Percentiles rank a stretch among this genome's conserved stretches.
These are phyloP conservation scores for Caenorhabditis sp. DNA, from an alignment of 2,888 invertebrate species.

Conservation along the genomic window DNA sequence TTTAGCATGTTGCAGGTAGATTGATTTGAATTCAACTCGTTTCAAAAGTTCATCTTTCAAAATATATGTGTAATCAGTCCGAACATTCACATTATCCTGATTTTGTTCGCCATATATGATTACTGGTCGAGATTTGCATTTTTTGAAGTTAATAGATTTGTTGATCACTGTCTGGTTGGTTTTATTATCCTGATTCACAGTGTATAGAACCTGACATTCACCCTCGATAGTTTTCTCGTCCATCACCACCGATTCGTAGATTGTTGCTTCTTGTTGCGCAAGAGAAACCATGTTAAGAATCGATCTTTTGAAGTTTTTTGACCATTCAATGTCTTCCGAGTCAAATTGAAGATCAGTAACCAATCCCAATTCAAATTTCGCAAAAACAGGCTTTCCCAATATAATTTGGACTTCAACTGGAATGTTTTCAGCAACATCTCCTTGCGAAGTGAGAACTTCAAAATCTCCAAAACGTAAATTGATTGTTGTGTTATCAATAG, in stretches of 20 bases:
- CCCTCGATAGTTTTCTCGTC: slow-evolving; percentile 62
- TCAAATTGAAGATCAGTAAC: not conserved
- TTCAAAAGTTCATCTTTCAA: slow-evolving; percentile 36
- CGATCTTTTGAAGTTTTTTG: not conserved
- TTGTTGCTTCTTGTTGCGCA: not conserved
- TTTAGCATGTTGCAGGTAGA: slow-evolving; percentile 39
- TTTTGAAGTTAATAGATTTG: slow-evolving; percentile 72
- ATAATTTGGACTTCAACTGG: not conserved
- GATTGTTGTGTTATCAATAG: not conserved
- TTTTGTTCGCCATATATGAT: slow-evolving; percentile 38
- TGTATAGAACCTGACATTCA: slow-evolving; percentile 60
- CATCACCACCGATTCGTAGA: not conserved
- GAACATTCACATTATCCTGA: slow-evolving; percentile 26
- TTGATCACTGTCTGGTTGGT: slow-evolving; percentile 33
- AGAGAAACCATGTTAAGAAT: not conserved
- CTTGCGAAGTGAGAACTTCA: not conserved
- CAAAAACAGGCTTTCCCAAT: not conserved
- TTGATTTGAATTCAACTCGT: slow-evolving; percentile 36
- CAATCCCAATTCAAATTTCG: not conserved
- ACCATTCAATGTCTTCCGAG: not conserved
- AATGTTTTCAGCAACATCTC: not conserved
- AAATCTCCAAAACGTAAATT: not conserved
- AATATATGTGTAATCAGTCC: slow-evolving; percentile 47
- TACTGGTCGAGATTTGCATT: slow-evolving; percentile 70
- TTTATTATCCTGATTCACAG: slow-evolving; percentile 39